Evolutionary conservation across 2,113 vertebrate species (phyloP).

Genomic region (Calonectris borealis): DNA sequence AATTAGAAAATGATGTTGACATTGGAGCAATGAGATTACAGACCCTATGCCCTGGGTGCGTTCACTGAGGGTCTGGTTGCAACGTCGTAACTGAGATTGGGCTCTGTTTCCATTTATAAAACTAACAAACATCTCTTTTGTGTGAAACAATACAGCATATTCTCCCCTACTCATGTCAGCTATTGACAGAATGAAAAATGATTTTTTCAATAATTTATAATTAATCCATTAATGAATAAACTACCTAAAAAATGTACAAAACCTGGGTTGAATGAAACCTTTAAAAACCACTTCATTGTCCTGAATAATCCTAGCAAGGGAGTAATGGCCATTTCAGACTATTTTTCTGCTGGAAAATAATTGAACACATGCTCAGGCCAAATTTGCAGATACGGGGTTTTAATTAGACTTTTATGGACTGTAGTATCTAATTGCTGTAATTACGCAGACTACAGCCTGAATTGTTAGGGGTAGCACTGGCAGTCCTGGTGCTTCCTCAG

Average conservation of each 20-base stretch:
- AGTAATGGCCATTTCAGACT: background rate
- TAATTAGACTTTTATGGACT: background rate
- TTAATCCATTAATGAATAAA: background rate
- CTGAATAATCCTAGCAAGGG: background rate
- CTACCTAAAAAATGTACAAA: background rate
- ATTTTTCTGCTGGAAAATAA: background rate
- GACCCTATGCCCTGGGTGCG: background rate
- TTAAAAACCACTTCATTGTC: background rate
- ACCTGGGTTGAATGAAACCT: background rate
- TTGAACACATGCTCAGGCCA: background rate
- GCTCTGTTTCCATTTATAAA: background rate
- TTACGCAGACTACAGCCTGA: background rate
- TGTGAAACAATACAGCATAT: background rate
- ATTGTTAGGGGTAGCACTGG: background rate
- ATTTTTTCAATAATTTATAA: background rate
- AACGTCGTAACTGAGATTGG: rapidly evolving
- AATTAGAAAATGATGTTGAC: background rate
- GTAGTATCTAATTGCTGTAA: background rate
- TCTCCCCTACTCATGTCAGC: background rate
- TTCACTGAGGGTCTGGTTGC: background rate
- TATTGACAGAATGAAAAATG: background rate
- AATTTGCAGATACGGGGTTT: background rate
- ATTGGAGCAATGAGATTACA: background rate
- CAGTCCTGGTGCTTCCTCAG: background rate
- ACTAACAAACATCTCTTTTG: background rate